A percentile compares a stretch with the other conserved stretches of the same genome.
These are phyloP conservation scores for Paragorgia papillata DNA, from an alignment of 92 coral and sea anemone genomes.

Conservation along the genomic window DNA sequence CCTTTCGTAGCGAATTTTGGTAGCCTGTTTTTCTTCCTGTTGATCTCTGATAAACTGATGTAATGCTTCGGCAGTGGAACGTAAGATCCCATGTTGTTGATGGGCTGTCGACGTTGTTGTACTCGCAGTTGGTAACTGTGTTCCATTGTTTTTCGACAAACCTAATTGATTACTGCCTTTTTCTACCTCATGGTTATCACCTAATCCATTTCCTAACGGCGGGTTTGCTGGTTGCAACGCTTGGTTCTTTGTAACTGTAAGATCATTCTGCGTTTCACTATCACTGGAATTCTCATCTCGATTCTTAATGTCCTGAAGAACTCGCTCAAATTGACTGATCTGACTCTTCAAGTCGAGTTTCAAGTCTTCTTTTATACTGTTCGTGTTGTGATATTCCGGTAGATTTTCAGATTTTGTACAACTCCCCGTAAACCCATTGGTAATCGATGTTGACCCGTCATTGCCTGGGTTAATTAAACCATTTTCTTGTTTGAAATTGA, in stretches of 20 bases:
- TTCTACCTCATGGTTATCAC: conserved; percentile 22
- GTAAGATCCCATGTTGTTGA: conserved; percentile 34
- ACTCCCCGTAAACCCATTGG: conserved; percentile 17
- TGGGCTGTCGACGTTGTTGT: not conserved
- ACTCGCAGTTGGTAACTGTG: conserved; percentile 30
- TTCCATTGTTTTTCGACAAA: conserved; percentile 32
- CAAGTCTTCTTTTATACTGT: conserved; percentile 16
- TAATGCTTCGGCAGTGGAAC: conserved; percentile 21
- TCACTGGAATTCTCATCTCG: conserved; percentile 35
- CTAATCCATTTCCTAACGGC: conserved; percentile 30
- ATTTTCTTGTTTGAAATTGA: conserved; percentile 36
- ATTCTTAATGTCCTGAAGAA: conserved; percentile 37
- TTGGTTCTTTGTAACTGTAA: not conserved
- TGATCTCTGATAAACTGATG: conserved; percentile 25
- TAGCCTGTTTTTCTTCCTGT: conserved; percentile 20
- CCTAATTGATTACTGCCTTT: conserved; percentile 34
- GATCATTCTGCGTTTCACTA: conserved; percentile 12
- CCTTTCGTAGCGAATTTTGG: conserved; percentile 16
- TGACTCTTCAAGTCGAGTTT: conserved; percentile 26
- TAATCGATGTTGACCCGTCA: conserved; percentile 2
- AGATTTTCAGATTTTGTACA: conserved; percentile 13
- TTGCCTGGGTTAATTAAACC: conserved; percentile 27
- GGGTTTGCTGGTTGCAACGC: conserved; percentile 11
- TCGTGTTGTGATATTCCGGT: conserved; percentile 1
- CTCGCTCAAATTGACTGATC: conserved; percentile 37